phyloP scores from a whole-genome alignment of 2,797 vertebrate genomes.

The Pseudochirops corinnae region DNA sequence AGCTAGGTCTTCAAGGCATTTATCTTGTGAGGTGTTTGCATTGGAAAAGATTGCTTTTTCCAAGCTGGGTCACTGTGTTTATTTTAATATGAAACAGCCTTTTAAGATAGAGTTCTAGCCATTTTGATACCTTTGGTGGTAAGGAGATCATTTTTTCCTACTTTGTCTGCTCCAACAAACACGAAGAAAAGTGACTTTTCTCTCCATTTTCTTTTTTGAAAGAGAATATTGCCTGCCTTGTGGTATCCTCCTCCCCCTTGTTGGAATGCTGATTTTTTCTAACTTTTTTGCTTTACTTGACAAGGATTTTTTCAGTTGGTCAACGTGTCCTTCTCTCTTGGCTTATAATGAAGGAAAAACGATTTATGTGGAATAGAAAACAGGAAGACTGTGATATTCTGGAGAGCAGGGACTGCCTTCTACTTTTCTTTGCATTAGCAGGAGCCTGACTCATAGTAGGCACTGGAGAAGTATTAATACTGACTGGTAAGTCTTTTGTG shows the following conservation, averaged over 20 bases:
- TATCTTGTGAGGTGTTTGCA: not conserved
- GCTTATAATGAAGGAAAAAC: not conserved
- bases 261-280: not conserved
- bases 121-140: not conserved
- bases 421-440: not conserved
- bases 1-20: not conserved
- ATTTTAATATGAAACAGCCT: not conserved
- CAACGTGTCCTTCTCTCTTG: not conserved
- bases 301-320: not conserved
- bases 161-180: not conserved
- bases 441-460: not conserved
- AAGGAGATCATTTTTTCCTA: not conserved
- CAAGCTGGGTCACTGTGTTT: not conserved
- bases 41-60: not conserved
- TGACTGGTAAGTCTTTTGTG: not conserved
- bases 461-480: not conserved
- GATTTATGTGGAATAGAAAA: not conserved
- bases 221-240: not conserved
- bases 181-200: not conserved
- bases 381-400: not conserved
- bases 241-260: rapidly evolving
- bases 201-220: not conserved
- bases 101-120: not conserved
- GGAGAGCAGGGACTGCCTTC: not conserved
- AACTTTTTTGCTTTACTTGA: not conserved